Conservation (phyloP, 35 echinoderm and acorn worm genomes). For the Heliocidaris tuberculata region DNA sequence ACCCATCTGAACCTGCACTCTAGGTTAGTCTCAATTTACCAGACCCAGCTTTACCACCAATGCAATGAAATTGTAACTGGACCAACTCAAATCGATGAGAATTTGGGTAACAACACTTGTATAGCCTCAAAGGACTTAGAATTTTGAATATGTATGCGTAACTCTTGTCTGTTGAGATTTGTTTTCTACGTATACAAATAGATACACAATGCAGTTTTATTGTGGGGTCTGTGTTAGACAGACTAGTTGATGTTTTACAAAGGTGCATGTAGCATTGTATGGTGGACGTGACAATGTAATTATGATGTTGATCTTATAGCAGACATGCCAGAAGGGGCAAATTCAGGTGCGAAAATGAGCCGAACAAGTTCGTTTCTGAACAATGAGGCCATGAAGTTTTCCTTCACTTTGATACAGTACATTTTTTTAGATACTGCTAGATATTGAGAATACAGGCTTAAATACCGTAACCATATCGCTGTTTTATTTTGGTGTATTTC, state of each 20-base stretch:
- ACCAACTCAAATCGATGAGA: too few species aligned
- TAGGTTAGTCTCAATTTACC: background rate
- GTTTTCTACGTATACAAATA: too few species aligned
- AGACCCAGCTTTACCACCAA: background rate
- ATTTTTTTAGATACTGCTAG: background rate
- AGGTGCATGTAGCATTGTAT: background rate
- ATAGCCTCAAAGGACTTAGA: too few species aligned
- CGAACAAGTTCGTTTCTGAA: background rate
- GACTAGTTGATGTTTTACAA: background rate
- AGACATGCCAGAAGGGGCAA: constrained; percentile 14
- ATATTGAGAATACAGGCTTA: too few species aligned
- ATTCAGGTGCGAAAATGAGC: background rate
- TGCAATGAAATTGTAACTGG: background rate
- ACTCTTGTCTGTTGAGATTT: too few species aligned
- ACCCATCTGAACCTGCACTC: background rate
- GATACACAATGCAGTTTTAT: background rate
- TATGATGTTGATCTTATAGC: background rate
- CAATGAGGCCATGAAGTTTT: background rate
- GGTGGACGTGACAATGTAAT: constrained; percentile 18
- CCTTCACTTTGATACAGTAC: background rate
- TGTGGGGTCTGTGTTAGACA: background rate
- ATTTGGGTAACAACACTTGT: too few species aligned
- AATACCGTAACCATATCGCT: too few species aligned
- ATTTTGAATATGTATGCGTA: too few species aligned
- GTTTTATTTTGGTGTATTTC: too few species aligned